phyloP scores from a whole-genome alignment of 2,888 invertebrate genomes.

The Eulithis prunata region DNA sequence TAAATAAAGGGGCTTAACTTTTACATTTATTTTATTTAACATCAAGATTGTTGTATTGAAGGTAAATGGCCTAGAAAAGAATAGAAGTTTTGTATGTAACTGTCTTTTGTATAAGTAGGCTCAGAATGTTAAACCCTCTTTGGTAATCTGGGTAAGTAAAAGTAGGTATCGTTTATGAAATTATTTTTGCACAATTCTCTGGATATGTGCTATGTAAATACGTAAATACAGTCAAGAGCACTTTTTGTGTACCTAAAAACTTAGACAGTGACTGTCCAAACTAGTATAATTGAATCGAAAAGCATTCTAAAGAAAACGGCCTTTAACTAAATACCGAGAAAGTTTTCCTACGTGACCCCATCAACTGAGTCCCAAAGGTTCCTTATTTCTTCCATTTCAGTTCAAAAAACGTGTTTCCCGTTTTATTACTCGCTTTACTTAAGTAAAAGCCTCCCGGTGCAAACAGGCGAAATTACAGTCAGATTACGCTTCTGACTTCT shows the following conservation, averaged over 20 bases:
- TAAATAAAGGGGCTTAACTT: slow-evolving; percentile 81
- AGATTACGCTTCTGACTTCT: background rate
- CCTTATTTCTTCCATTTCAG: slow-evolving; percentile 61
- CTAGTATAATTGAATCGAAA: slow-evolving; percentile 57
- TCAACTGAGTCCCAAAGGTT: slow-evolving; percentile 60
- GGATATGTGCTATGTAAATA: background rate
- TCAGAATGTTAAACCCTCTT: too few species aligned
- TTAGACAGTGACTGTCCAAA: slow-evolving; percentile 1
- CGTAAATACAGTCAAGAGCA: background rate
- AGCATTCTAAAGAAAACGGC: slow-evolving; percentile 59
- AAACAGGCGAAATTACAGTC: background rate
- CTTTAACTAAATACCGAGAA: slow-evolving; percentile 75
- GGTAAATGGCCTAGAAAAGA: slow-evolving; percentile 37
- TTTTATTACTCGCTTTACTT: slow-evolving; percentile 70
- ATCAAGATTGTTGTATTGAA: slow-evolving; percentile 66
- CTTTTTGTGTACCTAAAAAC: background rate
- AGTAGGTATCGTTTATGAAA: too few species aligned
- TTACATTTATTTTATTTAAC: slow-evolving; percentile 66
- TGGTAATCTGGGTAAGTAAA: too few species aligned
- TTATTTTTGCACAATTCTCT: background rate
- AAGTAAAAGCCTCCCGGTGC: slow-evolving; percentile 6
- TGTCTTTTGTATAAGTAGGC: too few species aligned
- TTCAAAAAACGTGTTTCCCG: slow-evolving; percentile 57
- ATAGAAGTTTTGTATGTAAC: slow-evolving; percentile 1
- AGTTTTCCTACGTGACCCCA: slow-evolving; percentile 78